Evolutionary conservation across 2,797 vertebrate species (phyloP), one percentile per base, ranked within the genome.

Genomic region (Silurus lanzhouensis): DNA sequence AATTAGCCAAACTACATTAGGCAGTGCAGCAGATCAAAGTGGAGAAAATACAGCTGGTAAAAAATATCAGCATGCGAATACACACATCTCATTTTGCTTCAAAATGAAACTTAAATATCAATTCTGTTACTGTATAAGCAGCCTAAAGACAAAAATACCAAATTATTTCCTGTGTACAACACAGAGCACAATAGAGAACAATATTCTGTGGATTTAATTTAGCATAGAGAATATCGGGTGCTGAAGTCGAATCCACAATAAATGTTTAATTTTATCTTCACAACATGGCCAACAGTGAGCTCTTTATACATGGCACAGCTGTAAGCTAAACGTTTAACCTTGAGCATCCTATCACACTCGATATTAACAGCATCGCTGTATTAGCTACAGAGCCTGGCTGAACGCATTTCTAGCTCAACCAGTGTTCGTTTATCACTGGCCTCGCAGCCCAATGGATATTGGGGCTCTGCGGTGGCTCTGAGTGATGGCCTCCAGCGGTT

Each of bases 1-100:
- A 90, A 88, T 91, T 91, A 91, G 87, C 86, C 66, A 82, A 83
- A 88, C 83, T 78, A 84, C 86, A 87, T 88, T 81, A 85, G 76
- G 82, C 60, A 27, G 70, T 44, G 84, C 84, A 57, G 58, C 57
- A 55, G 87, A 79, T 82, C 76, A 88, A 81, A 67, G 67, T 25
- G 20, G 31, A 52, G 31, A 78, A 71, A 64, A 74, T 57, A 83
- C 85, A 83, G 58, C 75, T 86, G 85, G 75, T 83, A 80, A 63
- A 81, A 83, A 87, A 81, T 27, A 80, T 60, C 75, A 71, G 67
- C 22, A 31, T 63, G 67, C 52, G 80, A 85, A 70, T 61, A 86
- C 71, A 60, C 80, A n/a, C 63, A 6, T 55, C 31, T 52, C 60
- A 25, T 58, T 71, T 74, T 15, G 70, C 52, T 27, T 63, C 19